Conservation (phyloP, 2,888 invertebrate species). For the Mylabris sibirica region DNA sequence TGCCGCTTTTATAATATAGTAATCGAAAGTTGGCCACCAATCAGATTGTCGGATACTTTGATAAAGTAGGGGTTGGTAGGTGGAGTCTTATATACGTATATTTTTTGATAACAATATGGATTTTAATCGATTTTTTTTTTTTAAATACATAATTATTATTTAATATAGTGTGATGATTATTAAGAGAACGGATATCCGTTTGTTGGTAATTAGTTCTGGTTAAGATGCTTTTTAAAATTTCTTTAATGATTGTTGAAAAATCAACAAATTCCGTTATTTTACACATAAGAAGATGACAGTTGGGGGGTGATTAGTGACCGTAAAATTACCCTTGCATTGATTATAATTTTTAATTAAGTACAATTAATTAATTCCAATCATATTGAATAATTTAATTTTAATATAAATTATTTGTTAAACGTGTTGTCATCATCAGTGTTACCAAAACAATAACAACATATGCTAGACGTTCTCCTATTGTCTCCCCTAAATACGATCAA, state of each 20-base stretch:
- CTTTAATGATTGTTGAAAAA: neutral
- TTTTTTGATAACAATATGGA: slow-evolving; percentile 4
- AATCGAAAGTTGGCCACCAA: neutral
- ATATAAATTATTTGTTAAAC: no score
- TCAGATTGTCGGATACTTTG: neutral
- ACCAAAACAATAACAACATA: neutral
- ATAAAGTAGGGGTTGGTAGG: slow-evolving; percentile 12
- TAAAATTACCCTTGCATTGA: neutral
- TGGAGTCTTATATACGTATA: neutral
- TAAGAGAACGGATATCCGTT: neutral
- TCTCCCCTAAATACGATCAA: neutral
- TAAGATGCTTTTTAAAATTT: neutral
- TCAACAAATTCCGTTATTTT: neutral
- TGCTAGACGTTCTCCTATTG: neutral
- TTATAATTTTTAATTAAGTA: no score
- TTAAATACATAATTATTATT: neutral
- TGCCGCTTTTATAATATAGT: neutral
- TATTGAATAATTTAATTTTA: no score
- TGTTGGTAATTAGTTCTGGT: slow-evolving; percentile 9
- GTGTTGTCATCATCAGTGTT: neutral
- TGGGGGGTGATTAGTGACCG: neutral
- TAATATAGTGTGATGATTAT: slow-evolving; percentile 5
- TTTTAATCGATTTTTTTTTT: neutral
- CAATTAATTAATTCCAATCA: no score
- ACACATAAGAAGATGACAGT: no score